These are phyloP conservation scores for Kryptolebias ocellatus DNA, from an alignment of 2,797 vertebrate species.

Conservation along the genomic window DNA sequence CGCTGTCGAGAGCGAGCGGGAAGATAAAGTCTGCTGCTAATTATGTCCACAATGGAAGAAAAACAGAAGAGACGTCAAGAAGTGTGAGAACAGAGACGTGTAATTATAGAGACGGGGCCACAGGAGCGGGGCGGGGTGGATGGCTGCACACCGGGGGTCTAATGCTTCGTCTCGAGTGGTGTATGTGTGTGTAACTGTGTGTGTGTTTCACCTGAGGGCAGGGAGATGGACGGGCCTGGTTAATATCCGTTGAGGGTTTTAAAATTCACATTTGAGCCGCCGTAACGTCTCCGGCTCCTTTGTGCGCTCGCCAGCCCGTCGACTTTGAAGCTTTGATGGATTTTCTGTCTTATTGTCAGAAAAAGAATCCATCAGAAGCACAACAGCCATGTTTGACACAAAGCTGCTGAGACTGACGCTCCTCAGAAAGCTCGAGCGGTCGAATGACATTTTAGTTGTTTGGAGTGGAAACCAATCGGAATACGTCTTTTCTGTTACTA, in stretches of 20 bases:
- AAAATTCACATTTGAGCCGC: slow-evolving; percentile 49
- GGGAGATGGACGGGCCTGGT: slow-evolving; percentile 14
- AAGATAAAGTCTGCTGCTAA: slow-evolving; percentile 57
- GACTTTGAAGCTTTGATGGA: slow-evolving; percentile 28
- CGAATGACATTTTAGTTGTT: slow-evolving; percentile 8
- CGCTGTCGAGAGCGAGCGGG: slow-evolving; percentile 20
- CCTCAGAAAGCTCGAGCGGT: not conserved
- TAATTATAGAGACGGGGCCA: slow-evolving; percentile 64
- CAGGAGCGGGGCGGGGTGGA: slow-evolving; percentile 52
- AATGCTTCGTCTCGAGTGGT: slow-evolving; percentile 36
- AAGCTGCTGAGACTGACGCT: not conserved
- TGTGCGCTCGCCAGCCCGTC: not conserved
- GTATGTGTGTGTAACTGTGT: slow-evolving; percentile 23
- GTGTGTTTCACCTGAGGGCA: slow-evolving; percentile 47
- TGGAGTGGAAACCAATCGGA: not conserved
- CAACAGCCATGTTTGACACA: slow-evolving; percentile 30
- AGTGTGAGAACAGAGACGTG: slow-evolving; percentile 57
- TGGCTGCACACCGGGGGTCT: slow-evolving; percentile 55
- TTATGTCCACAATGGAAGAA: slow-evolving; percentile 72
- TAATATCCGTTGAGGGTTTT: slow-evolving; percentile 41
- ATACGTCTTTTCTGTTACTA: not conserved
- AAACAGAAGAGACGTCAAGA: slow-evolving; percentile 49
- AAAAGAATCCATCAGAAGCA: slow-evolving; percentile 21
- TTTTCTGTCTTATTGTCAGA: slow-evolving; percentile 22
- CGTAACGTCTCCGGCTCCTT: slow-evolving; percentile 11